These are phyloP conservation scores for Nematopogon swammerdamellus DNA, from an alignment of 2,888 invertebrate species.

Conservation along the genomic window DNA sequence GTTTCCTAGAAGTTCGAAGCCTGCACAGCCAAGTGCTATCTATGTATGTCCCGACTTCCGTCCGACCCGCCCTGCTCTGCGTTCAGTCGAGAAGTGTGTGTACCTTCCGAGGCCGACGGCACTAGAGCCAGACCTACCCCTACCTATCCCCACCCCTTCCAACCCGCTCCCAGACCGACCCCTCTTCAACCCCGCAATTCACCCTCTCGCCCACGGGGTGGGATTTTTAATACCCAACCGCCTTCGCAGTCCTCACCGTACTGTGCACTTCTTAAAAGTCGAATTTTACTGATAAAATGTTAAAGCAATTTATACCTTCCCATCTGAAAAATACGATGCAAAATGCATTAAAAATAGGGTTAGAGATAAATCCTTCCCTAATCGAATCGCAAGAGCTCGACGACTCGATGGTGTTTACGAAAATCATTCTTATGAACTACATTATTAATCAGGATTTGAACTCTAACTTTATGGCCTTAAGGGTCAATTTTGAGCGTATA, in stretches of 20 bases:
- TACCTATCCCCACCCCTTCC: neutral
- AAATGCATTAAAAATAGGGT: slow-evolving; percentile 11
- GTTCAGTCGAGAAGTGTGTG: neutral
- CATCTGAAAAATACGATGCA: neutral
- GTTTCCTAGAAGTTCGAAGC: too few relatives aligned
- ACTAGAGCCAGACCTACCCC: too few relatives aligned
- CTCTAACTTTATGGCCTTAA: slow-evolving; percentile 14
- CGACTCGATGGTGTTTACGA: slow-evolving; percentile 11
- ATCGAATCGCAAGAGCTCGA: slow-evolving; percentile 17
- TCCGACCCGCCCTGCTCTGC: too few relatives aligned
- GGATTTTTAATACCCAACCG: slow-evolving; percentile 35
- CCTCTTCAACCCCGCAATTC: slow-evolving; percentile 15
- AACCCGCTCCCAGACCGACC: slow-evolving; percentile 21
- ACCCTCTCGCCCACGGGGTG: slow-evolving; percentile 17
- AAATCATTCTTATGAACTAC: slow-evolving; percentile 27
- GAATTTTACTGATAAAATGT: slow-evolving; percentile 19
- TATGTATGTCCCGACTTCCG: too few relatives aligned
- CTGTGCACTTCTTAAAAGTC: slow-evolving; percentile 30
- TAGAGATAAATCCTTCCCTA: slow-evolving; percentile 35
- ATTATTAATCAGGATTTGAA: slow-evolving; percentile 11
- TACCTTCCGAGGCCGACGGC: too few relatives aligned
- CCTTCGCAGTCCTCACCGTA: slow-evolving; percentile 26
- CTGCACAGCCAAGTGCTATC: too few relatives aligned
- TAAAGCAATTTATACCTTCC: slow-evolving; percentile 17
- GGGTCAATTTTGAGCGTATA: slow-evolving; percentile 18